Conservation (phyloP, 2,113 vertebrate genomes). For the Glaucidium brasilianum region DNA sequence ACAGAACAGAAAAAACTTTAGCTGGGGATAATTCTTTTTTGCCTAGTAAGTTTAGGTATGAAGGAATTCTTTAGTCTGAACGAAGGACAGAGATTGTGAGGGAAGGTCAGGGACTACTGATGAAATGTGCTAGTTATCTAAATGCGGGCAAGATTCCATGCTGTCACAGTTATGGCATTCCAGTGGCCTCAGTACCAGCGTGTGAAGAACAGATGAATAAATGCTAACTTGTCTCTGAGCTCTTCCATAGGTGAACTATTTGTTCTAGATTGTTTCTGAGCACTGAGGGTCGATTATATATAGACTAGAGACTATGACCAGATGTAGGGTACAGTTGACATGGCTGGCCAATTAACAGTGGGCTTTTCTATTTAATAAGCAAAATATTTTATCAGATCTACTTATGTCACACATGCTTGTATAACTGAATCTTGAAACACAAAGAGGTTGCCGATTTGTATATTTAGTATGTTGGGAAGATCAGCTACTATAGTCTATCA, state of each 20-base stretch:
- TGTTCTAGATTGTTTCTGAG: background rate
- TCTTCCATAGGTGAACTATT: background rate
- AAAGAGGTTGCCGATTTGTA: background rate
- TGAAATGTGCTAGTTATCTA: background rate
- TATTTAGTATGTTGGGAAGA: background rate
- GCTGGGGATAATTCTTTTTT: background rate
- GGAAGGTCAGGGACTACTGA: background rate
- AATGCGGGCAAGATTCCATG: background rate
- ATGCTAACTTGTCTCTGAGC: background rate
- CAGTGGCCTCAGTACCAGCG: background rate
- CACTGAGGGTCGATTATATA: background rate
- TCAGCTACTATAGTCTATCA: rapidly evolving
- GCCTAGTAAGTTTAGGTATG: background rate
- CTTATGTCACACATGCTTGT: background rate
- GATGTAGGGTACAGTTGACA: background rate
- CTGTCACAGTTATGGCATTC: background rate
- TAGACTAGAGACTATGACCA: background rate
- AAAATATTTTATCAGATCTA: background rate
- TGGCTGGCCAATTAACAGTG: background rate
- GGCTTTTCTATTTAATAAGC: background rate
- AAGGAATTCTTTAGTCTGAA: background rate
- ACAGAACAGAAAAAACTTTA: background rate
- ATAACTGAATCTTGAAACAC: background rate
- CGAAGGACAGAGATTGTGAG: background rate
- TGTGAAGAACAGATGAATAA: background rate